phyloP scores from a whole-genome alignment of 2,888 invertebrate species.

The Entomobrya proxima region DNA sequence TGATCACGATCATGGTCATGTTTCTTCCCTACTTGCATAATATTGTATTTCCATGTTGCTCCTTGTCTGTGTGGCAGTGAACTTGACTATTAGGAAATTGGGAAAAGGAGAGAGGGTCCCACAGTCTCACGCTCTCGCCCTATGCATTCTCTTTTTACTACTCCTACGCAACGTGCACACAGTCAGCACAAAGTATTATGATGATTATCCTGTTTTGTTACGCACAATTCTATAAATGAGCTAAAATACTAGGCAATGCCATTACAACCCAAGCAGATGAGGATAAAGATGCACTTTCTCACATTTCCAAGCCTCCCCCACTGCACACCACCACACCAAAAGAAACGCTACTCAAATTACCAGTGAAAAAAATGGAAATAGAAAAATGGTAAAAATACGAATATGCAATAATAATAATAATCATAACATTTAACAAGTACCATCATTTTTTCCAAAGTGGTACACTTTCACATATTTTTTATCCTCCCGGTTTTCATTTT shows the following conservation, averaged over 20 bases:
- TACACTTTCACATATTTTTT: neutral
- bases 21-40: neutral
- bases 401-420: neutral
- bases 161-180: conserved; percentile 8
- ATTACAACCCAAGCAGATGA: neutral
- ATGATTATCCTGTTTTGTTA: neutral
- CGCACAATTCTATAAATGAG: conserved; percentile 46
- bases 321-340: neutral
- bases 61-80: neutral
- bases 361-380: neutral
- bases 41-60: neutral
- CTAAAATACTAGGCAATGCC: neutral
- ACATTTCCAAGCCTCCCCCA: conserved; percentile 51
- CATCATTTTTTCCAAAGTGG: neutral
- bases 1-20: neutral
- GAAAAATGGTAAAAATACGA: neutral
- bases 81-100: neutral
- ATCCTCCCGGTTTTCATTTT: conserved; percentile 36
- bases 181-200: neutral
- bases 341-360: conserved; percentile 15
- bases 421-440: conserved; percentile 4
- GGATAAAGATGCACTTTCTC: conserved; percentile 50
- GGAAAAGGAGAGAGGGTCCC: neutral
- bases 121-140: neutral
- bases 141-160: neutral